Evolutionary conservation across 2,113 vertebrate species (phyloP).

Genomic region (Microcebus griseorufus): DNA sequence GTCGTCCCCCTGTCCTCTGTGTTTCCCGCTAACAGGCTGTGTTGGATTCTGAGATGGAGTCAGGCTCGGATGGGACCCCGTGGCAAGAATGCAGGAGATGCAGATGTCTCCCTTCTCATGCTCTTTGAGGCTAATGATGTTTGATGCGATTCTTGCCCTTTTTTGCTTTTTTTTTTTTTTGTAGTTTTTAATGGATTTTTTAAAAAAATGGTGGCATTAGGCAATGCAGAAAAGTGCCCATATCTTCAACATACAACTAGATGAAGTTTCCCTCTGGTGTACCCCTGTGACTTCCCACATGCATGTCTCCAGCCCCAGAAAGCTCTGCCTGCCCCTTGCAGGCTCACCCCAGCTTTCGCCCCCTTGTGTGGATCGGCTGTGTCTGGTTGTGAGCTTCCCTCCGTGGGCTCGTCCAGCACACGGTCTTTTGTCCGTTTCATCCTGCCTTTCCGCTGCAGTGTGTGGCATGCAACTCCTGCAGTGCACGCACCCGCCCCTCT

Average conservation of each 20-base stretch:
- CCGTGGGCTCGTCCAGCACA: rapidly evolving
- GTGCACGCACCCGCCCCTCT: too few species aligned
- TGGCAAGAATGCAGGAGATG: neutral
- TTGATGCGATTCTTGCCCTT: neutral
- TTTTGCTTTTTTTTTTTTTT: constrained; percentile 6
- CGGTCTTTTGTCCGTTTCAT: neutral
- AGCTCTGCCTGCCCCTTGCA: neutral
- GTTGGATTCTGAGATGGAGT: neutral
- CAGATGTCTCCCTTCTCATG: neutral
- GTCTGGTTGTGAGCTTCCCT: neutral
- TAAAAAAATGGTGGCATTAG: neutral
- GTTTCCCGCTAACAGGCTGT: neutral
- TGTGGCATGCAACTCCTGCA: neutral
- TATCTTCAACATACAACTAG: neutral
- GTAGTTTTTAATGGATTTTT: constrained; percentile 12
- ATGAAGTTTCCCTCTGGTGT: neutral
- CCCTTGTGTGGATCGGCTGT: neutral
- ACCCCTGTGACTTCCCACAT: neutral
- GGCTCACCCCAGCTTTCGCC: neutral
- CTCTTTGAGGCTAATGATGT: neutral
- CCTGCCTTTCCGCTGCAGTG: neutral
- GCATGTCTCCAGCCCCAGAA: neutral
- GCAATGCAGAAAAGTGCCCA: neutral
- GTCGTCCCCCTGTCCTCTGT: neutral
- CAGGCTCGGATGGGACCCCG: neutral